Evolutionary conservation across 2,888 invertebrate species (phyloP).

Genomic region (Thymelicus sylvestris): DNA sequence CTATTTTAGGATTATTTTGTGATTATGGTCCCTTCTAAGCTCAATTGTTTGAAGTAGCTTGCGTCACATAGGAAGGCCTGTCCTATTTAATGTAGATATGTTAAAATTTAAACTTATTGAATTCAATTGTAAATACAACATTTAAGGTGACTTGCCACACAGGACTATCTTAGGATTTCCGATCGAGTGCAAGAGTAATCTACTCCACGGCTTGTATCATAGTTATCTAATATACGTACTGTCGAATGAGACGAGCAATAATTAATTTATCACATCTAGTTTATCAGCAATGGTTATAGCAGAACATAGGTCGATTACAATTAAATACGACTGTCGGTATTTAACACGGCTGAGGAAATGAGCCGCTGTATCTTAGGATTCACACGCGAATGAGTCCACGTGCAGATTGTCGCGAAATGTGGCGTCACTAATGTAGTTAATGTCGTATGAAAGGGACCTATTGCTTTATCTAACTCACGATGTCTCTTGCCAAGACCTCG

Average conservation of each 20-base stretch:
- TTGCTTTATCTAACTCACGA: conserved; percentile 75
- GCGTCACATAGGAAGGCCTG: too few relatives aligned
- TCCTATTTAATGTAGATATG: too few relatives aligned
- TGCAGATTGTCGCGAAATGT: conserved; percentile 84
- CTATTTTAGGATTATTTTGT: too few relatives aligned
- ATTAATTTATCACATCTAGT: not conserved
- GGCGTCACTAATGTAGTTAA: conserved; percentile 83
- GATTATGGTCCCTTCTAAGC: too few relatives aligned
- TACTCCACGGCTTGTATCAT: not conserved
- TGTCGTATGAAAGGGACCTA: conserved; percentile 82
- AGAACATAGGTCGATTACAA: conserved; percentile 3
- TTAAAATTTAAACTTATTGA: too few relatives aligned
- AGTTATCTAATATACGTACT: not conserved
- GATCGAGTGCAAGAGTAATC: not conserved
- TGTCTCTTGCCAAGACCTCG: conserved; percentile 56
- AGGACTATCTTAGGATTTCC: not conserved
- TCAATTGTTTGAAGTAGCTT: too few relatives aligned
- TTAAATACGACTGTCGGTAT: conserved; percentile 22
- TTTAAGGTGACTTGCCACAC: not conserved
- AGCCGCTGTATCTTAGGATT: conserved; percentile 84
- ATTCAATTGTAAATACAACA: too few relatives aligned
- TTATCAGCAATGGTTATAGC: not conserved
- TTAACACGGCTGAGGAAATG: conserved; percentile 68
- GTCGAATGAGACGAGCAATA: not conserved
- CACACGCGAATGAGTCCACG: conserved; percentile 76